Evolutionary conservation across 2,113 vertebrate genomes (phyloP), one percentile per base, ranked within the genome.

Genomic region (Bos indicus): DNA sequence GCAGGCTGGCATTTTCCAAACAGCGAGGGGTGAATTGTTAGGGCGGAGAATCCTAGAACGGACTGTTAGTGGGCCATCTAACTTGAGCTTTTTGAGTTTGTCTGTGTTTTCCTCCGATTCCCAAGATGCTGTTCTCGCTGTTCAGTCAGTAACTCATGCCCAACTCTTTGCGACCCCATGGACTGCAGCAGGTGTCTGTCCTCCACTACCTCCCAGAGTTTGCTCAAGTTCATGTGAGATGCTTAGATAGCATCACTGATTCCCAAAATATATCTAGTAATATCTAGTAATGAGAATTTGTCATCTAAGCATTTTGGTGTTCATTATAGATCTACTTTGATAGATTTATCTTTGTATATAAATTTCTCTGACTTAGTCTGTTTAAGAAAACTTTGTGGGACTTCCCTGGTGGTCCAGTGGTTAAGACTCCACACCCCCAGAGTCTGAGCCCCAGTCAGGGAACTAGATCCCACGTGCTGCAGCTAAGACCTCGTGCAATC

Each of bases 111-210:
- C 56, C 51, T 51, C 48, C 17, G 6, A 36, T n/a, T 60, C 21
- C 67, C 25, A 7, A 26, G 21, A 40, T 43, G 67, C 67, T 6
- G 21, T 7, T 23, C 11, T 2, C 25, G 9, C n/a, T 23, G 36
- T 3, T 23, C 36, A 25, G 10, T 13, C n/a, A 13, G 21, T 25
- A 13, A 74, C 36, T 23, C 11, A 0, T 25, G 71, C 23, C 36
- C 23, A 43, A 0, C 36, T 77, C 40, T 74, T 77, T 0, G 36
- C 1, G 3, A 7, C 40, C 36, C 40, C 71, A 26, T 1, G 40
- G 36, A 43, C 71, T 13, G 36, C 40, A 14, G 71, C 23, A 14
- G 11, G 36, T 0, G 2, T 7, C 71, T 77, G 23, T 26, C 11
- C 23, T 26, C 12, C 71, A 77, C 36, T 26, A 0, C 7, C 23